Evolutionary conservation across 2,797 vertebrate genomes (phyloP).

Genomic region (Coregonus sp.): DNA sequence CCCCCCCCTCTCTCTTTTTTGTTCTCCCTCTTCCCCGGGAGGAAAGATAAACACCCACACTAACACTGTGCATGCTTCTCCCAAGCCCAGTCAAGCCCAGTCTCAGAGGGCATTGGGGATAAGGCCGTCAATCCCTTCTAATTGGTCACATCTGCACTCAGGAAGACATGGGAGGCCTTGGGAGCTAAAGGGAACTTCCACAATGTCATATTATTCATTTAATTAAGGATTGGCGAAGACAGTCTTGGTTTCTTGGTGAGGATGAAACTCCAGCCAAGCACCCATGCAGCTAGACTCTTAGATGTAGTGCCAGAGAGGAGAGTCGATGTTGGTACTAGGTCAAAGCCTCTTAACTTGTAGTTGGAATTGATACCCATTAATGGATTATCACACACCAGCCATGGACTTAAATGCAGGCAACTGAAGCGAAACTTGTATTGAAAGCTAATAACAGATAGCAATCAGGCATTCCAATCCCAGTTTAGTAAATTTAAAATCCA

Average conservation of each 20-base stretch:
- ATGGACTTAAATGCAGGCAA: neutral
- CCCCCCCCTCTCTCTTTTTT: neutral
- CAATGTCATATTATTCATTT: neutral
- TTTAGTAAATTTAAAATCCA: neutral
- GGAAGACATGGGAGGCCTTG: constrained; percentile 40
- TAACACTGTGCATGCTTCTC: constrained; percentile 9
- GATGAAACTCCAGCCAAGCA: neutral
- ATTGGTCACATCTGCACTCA: constrained; percentile 59
- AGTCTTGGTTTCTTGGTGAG: neutral
- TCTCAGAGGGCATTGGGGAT: neutral
- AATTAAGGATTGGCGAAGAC: neutral
- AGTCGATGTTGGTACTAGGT: neutral
- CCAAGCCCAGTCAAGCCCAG: neutral
- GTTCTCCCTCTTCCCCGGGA: constrained; percentile 9
- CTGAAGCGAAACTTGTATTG: neutral
- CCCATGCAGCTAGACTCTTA: neutral
- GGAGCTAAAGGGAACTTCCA: neutral
- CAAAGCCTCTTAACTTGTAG: neutral
- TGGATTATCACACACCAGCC: neutral
- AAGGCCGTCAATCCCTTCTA: constrained; percentile 50
- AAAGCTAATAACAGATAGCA: neutral
- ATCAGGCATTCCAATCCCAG: neutral
- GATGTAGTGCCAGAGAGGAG: constrained; percentile 2
- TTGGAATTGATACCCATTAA: neutral
- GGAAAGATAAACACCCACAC: constrained; percentile 46